A percentile compares a stretch with the other conserved stretches of the same genome.
These are phyloP conservation scores for Drosophila ficusphila DNA, from an alignment of 1,140 invertebrate species.

Conservation along the genomic window DNA sequence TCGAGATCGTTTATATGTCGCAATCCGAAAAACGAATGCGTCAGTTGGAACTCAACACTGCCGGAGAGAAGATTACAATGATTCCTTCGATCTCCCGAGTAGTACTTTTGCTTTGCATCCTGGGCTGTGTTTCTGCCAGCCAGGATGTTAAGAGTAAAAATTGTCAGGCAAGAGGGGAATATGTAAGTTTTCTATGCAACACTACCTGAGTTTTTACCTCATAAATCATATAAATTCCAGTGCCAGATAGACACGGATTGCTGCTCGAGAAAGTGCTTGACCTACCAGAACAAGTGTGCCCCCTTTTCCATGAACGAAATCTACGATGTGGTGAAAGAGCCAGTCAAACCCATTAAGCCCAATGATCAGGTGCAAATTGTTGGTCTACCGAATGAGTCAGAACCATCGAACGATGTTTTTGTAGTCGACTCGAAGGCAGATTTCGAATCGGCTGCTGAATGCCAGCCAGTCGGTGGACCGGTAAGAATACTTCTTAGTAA, in stretches of 20 bases:
- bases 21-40: constrained; percentile 5
- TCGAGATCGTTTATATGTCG: constrained; percentile 18
- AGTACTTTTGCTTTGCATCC: constrained; percentile 11
- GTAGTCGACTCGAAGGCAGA: neutral
- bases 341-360: neutral
- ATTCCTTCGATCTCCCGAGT: constrained; percentile 3
- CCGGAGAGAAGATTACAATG: constrained; percentile 50
- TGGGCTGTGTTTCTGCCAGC: constrained; percentile 13
- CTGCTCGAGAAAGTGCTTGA: constrained; percentile 74
- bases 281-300: constrained; percentile 57
- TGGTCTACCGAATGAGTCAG: constrained; percentile 6
- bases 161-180: constrained; percentile 49
- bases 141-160: neutral
- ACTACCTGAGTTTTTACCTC: neutral
- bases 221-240: constrained; percentile 14
- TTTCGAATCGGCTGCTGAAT: constrained; percentile 10
- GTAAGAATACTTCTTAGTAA: constrained; percentile 29
- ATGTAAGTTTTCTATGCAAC: constrained; percentile 45
- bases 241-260: constrained; percentile 72
- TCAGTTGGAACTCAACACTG: constrained; percentile 45
- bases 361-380: neutral
- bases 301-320: constrained; percentile 1
- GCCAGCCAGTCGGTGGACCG: constrained; percentile 42
- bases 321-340: neutral
- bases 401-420: neutral